Percentiles rank a stretch among this genome's conserved stretches.
These are phyloP conservation scores for Leucoma salicis DNA, from an alignment of 2,888 invertebrate species.

Conservation along the genomic window DNA sequence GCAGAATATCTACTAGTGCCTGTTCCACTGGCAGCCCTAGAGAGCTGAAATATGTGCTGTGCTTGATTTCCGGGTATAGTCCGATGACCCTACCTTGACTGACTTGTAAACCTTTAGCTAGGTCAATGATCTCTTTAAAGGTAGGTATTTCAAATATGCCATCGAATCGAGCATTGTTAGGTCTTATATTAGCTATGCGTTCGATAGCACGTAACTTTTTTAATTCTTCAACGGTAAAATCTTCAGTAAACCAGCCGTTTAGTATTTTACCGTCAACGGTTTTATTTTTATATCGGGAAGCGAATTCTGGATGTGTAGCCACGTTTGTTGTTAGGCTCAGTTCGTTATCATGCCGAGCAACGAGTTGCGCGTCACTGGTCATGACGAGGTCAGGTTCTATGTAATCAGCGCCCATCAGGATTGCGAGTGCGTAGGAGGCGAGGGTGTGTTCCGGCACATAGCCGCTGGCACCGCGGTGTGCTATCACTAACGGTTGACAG, in stretches of 20 bases:
- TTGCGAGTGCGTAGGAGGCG: conserved; percentile 66
- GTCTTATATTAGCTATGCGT: conserved; percentile 57
- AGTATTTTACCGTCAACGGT: conserved; percentile 50
- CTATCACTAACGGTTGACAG: conserved; percentile 56
- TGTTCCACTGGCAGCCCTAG: conserved; percentile 61
- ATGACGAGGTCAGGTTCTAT: conserved; percentile 73
- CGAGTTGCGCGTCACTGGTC: conserved; percentile 60
- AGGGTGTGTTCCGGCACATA: conserved; percentile 74
- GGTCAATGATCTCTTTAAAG: conserved; percentile 66
- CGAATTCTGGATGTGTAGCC: conserved; percentile 52
- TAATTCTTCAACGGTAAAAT: conserved; percentile 67
- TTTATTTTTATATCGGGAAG: conserved; percentile 51
- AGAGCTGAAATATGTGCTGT: conserved; percentile 57
- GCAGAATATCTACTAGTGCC: conserved; percentile 53
- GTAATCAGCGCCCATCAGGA: conserved; percentile 70
- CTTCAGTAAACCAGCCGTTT: conserved; percentile 71
- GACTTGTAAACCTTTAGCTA: conserved; percentile 57
- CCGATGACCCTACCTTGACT: conserved; percentile 62
- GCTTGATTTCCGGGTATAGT: conserved; percentile 71
- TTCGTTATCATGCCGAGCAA: conserved; percentile 70
- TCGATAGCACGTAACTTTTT: conserved; percentile 63
- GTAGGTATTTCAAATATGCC: conserved; percentile 59
- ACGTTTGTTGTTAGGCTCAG: conserved; percentile 62
- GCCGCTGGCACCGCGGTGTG: conserved; percentile 70
- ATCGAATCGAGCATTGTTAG: conserved; percentile 65